Conservation (phyloP, 2,797 vertebrate species). For the Squalus acanthias region DNA sequence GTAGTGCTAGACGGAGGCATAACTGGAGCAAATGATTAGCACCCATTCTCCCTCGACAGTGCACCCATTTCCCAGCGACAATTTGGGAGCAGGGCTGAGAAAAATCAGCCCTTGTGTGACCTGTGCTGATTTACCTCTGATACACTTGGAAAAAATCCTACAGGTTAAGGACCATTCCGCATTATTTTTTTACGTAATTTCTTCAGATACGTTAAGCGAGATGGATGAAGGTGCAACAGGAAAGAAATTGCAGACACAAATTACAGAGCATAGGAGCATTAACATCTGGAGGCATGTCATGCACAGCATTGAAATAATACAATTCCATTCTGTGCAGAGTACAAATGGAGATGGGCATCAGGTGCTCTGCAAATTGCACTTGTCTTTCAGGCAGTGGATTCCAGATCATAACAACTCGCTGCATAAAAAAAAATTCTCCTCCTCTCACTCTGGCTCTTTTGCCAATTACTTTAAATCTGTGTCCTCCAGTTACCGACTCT, state of each 20-base stretch:
- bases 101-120: neutral
- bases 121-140: too few relatives aligned
- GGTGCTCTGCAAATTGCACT: neutral
- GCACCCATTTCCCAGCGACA: neutral
- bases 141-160: neutral
- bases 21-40: neutral
- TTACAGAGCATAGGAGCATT: neutral
- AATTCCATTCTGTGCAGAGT: neutral
- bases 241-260: neutral
- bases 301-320: neutral
- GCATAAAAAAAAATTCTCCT: neutral
- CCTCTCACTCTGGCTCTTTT: neutral
- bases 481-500: neutral
- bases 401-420: neutral
- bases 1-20: neutral
- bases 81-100: neutral
- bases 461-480: neutral
- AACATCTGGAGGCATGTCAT: neutral
- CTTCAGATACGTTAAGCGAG: neutral
- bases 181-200: neutral
- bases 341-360: neutral
- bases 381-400: neutral
- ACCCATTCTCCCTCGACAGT: neutral
- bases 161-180: neutral
- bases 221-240: neutral